Conservation (phyloP, 2,888 invertebrate species). For the Amorpha juglandis region DNA sequence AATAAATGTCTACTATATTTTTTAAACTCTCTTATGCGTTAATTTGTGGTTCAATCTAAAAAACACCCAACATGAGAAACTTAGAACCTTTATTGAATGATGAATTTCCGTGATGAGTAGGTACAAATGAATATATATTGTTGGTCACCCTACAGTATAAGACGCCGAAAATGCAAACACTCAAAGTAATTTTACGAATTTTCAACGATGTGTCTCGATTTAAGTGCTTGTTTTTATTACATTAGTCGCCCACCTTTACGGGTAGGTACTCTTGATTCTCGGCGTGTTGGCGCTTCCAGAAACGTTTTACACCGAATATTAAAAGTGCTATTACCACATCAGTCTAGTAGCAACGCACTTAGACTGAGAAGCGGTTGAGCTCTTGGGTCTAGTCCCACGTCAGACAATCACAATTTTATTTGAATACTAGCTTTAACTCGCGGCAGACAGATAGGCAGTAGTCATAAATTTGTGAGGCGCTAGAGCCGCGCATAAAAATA, state of each 20-base stretch:
- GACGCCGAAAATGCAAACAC: neutral
- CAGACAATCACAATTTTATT: too few species aligned
- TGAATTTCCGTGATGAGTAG: too few species aligned
- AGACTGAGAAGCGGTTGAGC: too few species aligned
- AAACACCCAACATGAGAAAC: too few species aligned
- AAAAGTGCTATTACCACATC: too few species aligned
- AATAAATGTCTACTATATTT: too few species aligned
- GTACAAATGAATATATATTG: neutral
- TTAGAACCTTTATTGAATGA: too few species aligned
- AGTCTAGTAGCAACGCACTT: too few species aligned
- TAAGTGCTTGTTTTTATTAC: neutral
- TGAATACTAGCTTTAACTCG: neutral
- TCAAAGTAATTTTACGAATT: neutral
- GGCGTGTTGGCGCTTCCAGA: neutral
- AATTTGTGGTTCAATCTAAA: too few species aligned
- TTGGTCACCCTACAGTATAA: neutral
- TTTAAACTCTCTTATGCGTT: too few species aligned
- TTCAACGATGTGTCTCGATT: neutral
- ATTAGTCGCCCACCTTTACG: neutral
- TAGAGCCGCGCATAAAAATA: slow-evolving; percentile 30
- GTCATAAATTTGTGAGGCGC: slow-evolving; percentile 4
- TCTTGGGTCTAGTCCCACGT: too few species aligned
- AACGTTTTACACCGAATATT: too few species aligned
- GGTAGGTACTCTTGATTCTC: neutral
- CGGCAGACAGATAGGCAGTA: neutral